phyloP scores from a whole-genome alignment of 2,888 invertebrate genomes.

The Hermaeophaga mercurialis region DNA sequence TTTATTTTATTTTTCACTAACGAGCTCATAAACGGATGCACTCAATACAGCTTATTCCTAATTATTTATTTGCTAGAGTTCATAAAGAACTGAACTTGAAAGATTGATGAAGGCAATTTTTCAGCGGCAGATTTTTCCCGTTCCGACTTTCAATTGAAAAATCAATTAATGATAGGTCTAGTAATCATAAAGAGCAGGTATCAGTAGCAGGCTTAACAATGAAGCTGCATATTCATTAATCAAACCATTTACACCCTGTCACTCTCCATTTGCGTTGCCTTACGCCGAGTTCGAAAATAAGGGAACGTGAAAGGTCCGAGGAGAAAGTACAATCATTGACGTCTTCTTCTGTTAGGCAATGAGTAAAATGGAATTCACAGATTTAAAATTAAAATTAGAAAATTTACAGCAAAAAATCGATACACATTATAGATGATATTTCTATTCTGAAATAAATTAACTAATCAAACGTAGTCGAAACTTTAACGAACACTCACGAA shows the following conservation, averaged over 20 bases:
- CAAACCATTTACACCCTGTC: conserved; percentile 33
- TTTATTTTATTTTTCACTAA: neutral
- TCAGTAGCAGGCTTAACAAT: conserved; percentile 38
- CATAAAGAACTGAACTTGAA: conserved; percentile 10
- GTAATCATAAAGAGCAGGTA: conserved; percentile 32
- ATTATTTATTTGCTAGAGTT: conserved; percentile 7
- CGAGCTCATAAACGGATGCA: neutral
- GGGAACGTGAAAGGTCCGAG: neutral
- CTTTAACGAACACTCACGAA: no score
- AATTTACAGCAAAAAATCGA: no score
- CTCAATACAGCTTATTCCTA: neutral
- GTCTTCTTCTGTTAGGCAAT: no score
- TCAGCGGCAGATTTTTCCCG: conserved; percentile 24
- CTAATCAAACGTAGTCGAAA: no score
- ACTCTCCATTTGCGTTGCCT: conserved; percentile 6
- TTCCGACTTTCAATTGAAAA: conserved; percentile 30
- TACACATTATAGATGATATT: no score
- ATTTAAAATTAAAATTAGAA: no score
- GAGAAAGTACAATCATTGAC: neutral
- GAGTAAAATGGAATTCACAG: no score
- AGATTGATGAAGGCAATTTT: conserved; percentile 25
- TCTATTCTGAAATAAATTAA: no score
- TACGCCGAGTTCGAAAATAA: conserved; percentile 3
- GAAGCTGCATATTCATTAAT: conserved; percentile 38
- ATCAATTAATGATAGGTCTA: conserved; percentile 32